Evolutionary conservation across 1,140 invertebrate species (phyloP), one percentile per base, ranked within the genome.

Genomic region (Halictus rubicundus): DNA sequence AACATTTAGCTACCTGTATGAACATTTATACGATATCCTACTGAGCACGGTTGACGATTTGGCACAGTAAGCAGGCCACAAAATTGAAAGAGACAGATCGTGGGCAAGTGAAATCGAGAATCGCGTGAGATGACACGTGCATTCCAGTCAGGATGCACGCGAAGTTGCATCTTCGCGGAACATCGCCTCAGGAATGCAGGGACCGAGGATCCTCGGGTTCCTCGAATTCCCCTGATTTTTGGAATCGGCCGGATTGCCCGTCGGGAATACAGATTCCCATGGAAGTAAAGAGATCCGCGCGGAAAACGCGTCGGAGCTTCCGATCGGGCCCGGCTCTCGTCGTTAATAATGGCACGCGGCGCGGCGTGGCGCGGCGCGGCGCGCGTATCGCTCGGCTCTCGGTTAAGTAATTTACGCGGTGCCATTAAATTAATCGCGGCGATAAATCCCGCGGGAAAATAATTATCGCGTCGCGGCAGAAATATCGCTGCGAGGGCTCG

Each of bases 401-500:
- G 27, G 12, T 19, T 32, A 19, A 39, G 61, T 23, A 65, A 65
- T 42, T 65, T 65, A 46, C 68, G 52, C 52, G 52, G 27, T 19
- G n/a, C 49, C 27, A 3, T 66, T 42, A 27, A 65, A 66, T 66
- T 37, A 66, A 75, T 75, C 72, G 4, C n/a, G 16, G 21, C 61
- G 61, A 37, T 74, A 74, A 74, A 74, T 39, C 32, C 25, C 49
- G 4, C 19, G 42, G 68, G 32, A n/a, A 71, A 61, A 63, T 63
- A 70, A 78, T 78, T 63, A 78, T 77, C 68, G 68, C 59, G 32
- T 39, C 68, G 68, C 6, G 39, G 42, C 27, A 63, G n/a, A 70
- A 78, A 63, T 78, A 78, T 78, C 42, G 75, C 10, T 49, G n/a
- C 46, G 63, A 8, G 27, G 32, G 12, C 12, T 37, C 63, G 23